phyloP scores from a whole-genome alignment of 2,888 invertebrate genomes.

The Lysandra bellargus region DNA sequence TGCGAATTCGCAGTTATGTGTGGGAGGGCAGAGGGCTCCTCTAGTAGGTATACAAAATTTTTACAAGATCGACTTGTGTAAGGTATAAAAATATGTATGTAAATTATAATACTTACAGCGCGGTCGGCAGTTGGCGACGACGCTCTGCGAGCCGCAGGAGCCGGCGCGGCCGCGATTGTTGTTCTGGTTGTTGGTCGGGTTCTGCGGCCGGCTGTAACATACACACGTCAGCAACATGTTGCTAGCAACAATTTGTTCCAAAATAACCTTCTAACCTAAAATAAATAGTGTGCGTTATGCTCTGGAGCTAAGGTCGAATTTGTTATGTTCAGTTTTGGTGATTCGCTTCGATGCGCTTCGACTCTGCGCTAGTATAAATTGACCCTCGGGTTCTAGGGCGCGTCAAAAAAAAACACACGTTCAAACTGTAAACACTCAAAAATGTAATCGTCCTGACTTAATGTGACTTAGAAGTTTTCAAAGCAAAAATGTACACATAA shows the following conservation, averaged over 20 bases:
- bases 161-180: conserved; percentile 68
- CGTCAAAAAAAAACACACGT: neutral
- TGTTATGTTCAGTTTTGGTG: no score
- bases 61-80: no score
- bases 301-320: no score
- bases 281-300: no score
- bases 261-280: neutral
- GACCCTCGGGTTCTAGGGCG: neutral
- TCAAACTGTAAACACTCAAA: neutral
- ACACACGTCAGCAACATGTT: neutral
- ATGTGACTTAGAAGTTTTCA: no score
- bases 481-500: no score
- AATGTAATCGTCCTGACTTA: conserved; percentile 13
- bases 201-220: conserved; percentile 32
- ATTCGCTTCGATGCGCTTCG: no score
- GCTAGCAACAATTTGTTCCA: neutral
- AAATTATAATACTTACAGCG: conserved; percentile 51
- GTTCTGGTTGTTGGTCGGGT: conserved; percentile 32
- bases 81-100: no score
- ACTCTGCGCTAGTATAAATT: no score
- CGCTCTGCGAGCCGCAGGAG: conserved; percentile 71
- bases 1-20: no score
- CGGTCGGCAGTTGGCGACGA: conserved; percentile 58
- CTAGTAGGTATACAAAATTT: no score
- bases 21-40: no score